phyloP scores from a whole-genome alignment of 2,797 vertebrate genomes.

The Dryobates pubescens region DNA sequence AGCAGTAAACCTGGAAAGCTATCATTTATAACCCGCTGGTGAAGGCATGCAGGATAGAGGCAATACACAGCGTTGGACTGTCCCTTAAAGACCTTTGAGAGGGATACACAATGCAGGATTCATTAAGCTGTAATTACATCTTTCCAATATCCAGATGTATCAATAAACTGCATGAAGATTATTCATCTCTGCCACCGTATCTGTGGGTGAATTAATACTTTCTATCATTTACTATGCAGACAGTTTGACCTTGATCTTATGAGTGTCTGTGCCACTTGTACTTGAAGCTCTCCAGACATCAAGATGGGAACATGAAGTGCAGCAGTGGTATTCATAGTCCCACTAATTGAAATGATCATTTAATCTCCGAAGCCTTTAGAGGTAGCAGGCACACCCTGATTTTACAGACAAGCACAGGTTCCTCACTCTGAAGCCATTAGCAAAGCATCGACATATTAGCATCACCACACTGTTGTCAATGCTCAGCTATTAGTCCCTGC shows the following conservation, averaged over 20 bases:
- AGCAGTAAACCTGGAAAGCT: not conserved
- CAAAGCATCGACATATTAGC: not conserved
- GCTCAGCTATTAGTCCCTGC: not conserved
- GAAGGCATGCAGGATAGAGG: not conserved
- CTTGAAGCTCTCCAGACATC: conserved; percentile 36
- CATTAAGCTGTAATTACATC: not conserved
- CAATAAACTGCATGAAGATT: not conserved
- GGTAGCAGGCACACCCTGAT: not conserved
- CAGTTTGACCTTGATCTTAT: conserved; percentile 64
- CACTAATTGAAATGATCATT: conserved; percentile 26
- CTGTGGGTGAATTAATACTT: conserved; percentile 34
- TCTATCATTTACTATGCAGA: conserved; percentile 32
- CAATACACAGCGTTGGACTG: not conserved
- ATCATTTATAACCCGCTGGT: not conserved
- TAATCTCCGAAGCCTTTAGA: conserved; percentile 49
- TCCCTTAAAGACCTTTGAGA: not conserved
- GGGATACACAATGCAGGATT: not conserved
- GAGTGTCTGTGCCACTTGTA: conserved; percentile 22
- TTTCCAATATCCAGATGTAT: not conserved
- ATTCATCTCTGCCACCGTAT: not conserved
- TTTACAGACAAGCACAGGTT: not conserved
- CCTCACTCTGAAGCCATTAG: not conserved
- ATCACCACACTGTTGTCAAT: not conserved
- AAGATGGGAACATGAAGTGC: conserved; percentile 34
- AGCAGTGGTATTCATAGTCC: conserved; percentile 27